Conservation (phyloP, 2,797 vertebrate species). For the Pterois miles region DNA sequence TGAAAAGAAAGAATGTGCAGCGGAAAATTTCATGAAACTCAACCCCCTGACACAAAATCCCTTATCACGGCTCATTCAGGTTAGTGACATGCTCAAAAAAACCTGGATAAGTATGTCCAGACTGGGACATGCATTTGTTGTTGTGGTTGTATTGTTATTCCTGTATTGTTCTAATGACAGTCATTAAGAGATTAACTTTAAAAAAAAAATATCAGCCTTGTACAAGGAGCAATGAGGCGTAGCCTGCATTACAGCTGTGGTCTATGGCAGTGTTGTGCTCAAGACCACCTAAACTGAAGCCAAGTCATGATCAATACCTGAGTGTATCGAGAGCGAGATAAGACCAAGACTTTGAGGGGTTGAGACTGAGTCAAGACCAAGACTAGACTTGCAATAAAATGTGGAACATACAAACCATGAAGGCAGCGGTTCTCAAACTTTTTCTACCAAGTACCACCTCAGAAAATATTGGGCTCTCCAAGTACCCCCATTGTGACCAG, state of each 20-base stretch:
- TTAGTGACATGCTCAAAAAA: neutral
- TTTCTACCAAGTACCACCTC: too few relatives aligned
- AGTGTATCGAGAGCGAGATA: too few relatives aligned
- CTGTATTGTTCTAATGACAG: neutral
- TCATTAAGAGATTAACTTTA: neutral
- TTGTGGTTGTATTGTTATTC: neutral
- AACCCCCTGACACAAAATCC: neutral
- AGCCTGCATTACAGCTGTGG: neutral
- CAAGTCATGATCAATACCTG: too few relatives aligned
- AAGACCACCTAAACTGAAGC: too few relatives aligned
- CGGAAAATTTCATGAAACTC: constrained; percentile 25
- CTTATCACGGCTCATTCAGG: neutral
- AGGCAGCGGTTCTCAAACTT: too few relatives aligned
- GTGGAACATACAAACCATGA: too few relatives aligned
- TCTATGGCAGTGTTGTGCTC: too few relatives aligned
- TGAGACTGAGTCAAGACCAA: too few relatives aligned
- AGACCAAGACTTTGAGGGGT: too few relatives aligned
- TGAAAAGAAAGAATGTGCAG: constrained; percentile 52
- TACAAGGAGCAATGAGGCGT: neutral
- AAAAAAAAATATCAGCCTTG: neutral
- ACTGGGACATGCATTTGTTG: neutral
- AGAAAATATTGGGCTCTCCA: too few relatives aligned
- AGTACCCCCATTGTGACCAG: too few relatives aligned
- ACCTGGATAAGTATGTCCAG: neutral
- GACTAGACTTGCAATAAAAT: too few relatives aligned